Conservation (phyloP, 2,113 vertebrate genomes). For the Istiophorus platypterus region DNA sequence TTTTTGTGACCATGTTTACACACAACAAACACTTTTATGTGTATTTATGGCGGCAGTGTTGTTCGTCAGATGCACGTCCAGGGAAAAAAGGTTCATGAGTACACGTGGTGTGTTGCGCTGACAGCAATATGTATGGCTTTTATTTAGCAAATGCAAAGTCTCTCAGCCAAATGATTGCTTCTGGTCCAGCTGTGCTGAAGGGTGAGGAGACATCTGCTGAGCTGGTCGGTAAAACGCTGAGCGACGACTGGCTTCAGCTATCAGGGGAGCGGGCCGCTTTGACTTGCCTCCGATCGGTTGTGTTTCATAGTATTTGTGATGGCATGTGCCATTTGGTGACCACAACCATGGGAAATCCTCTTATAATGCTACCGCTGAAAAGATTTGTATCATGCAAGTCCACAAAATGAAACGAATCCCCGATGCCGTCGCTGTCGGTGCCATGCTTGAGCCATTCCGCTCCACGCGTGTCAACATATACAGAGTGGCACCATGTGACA, state of each 20-base stretch:
- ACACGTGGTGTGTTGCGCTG: constrained; percentile 32
- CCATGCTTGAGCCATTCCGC: constrained; percentile 5
- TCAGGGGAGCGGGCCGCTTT: not conserved
- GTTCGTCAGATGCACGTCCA: constrained; percentile 10
- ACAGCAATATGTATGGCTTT: constrained; percentile 62
- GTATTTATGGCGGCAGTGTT: not conserved
- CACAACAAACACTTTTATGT: not conserved
- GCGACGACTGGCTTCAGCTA: constrained; percentile 31
- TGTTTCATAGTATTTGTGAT: constrained; percentile 10
- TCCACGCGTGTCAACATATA: constrained; percentile 1
- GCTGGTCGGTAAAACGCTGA: constrained; percentile 25
- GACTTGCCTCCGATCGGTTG: not conserved
- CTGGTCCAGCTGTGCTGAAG: constrained; percentile 42
- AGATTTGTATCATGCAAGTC: not conserved
- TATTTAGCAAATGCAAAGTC: constrained; percentile 64
- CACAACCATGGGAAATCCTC: not conserved
- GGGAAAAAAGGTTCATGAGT: not conserved
- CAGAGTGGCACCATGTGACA: not conserved
- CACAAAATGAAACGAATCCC: constrained; percentile 12
- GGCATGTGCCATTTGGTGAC: not conserved
- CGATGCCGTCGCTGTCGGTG: not conserved
- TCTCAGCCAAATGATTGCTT: constrained; percentile 69
- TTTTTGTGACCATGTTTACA: not conserved
- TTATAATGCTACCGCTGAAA: not conserved
- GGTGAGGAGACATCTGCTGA: constrained; percentile 42